Evolutionary conservation across 2,797 vertebrate species (phyloP), one percentile per base, ranked within the genome.

Genomic region (Melanotaenia trifasciata): DNA sequence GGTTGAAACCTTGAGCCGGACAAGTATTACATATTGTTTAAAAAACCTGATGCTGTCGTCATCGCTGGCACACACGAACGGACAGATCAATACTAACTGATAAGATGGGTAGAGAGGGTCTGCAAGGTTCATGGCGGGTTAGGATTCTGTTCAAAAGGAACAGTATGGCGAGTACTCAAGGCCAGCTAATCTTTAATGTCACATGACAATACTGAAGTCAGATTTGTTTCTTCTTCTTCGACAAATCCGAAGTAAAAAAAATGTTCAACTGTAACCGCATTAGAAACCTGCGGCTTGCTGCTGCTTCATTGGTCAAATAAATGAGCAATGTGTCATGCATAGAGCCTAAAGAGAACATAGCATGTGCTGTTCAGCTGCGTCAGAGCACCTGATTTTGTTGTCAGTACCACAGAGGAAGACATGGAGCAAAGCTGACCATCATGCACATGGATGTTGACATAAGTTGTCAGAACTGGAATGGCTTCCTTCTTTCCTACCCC

Each of bases 81-180:
- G 24, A 33, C 53, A 11, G 75, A 88, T 93, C 90, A 22, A 90
- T 89, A 63, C 10, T 0, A 0, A 66, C 79, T 82, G 93, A 92
- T 92, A 90, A 90, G 84, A 78, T n/a, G 35, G 53, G 13, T 53
- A 12, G n/a, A 54, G 56, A 0, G 47, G 32, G 58, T 47, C 58
- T 1, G 24, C 22, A n/a, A 28, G 30, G 76, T 78, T 86, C 79
- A 85, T 75, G 76, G 84, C 84, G 81, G 60, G 71, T 87, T 47
- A 35, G 20, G 30, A 30, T 33, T 38, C 24, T 10, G 79, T 54
- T 80, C 84, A 68, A 76, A 85, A 80, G 87, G 84, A n/a, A 64
- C 84, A 83, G 14, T 6, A 68, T 18, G 20, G 16, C 67, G 78
- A 88, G 86, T 73, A 75, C 80, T 59, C 5, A 60, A 74, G 73